Evolutionary conservation across 2,888 invertebrate species (phyloP).

Genomic region (Synergus laeviventris): DNA sequence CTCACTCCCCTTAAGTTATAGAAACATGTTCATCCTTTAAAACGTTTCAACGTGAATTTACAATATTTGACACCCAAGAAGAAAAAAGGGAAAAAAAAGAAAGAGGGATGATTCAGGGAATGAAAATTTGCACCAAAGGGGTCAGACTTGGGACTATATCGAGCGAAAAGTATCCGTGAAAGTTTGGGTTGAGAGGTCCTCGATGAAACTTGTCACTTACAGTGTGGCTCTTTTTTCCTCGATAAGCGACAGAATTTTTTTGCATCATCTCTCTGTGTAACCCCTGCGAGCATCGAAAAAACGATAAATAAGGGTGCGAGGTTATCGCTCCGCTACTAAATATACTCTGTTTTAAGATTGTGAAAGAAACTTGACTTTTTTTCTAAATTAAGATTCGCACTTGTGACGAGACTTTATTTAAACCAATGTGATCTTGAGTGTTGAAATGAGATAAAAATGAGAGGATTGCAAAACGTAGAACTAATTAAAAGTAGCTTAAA

Average conservation of each 20-base stretch:
- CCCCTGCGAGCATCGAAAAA: background rate
- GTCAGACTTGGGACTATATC: background rate
- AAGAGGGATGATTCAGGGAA: background rate
- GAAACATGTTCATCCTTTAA: background rate
- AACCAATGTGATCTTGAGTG: no score
- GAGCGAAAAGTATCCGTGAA: background rate
- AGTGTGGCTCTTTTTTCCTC: background rate
- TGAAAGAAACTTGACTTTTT: background rate
- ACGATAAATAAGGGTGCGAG: slow-evolving; percentile 15
- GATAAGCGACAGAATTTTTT: slow-evolving; percentile 12
- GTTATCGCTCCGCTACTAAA: background rate
- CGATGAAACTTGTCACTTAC: slow-evolving; percentile 25
- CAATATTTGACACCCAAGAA: background rate
- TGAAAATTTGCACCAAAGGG: background rate
- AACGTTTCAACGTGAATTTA: background rate
- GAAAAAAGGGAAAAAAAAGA: background rate
- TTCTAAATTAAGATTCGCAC: background rate
- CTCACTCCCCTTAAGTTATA: background rate
- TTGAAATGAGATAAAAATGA: no score
- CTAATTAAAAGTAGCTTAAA: background rate
- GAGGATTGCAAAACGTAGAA: no score
- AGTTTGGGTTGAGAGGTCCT: background rate
- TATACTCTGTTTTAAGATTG: background rate
- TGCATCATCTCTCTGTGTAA: background rate
- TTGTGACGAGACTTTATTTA: no score